Percentiles rank a stretch among this genome's conserved stretches.
phyloP scores from a whole-genome alignment of 1,140 invertebrate species.

The Apis mellifera region Amel_HAv3.1 CM009946.2:4859501-4860000 shows the following conservation, averaged over 20 bases:
- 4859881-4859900: constrained; percentile 98
- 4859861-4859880: constrained; percentile 99
- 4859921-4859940: constrained; percentile 97
- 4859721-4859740: not conserved
- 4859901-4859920: constrained; percentile 97
- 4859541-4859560: constrained; percentile 69
- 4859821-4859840: constrained; percentile 97
- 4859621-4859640: constrained; percentile 81
- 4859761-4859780: not conserved
- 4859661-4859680: constrained; percentile 84
- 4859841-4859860: constrained; percentile 98
- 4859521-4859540: constrained; percentile 73
- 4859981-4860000: constrained; percentile 86
- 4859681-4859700: not conserved
- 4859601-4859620: constrained; percentile 85
- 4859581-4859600: constrained; percentile 84
- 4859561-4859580: constrained; percentile 65
- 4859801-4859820: constrained; percentile 88
- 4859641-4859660: constrained; percentile 85
- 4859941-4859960: constrained; percentile 96
- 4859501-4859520: constrained; percentile 60
- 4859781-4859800: constrained; percentile 74
- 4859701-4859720: not conserved
- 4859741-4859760: constrained; percentile 1
- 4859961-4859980: constrained; percentile 96